These are phyloP conservation scores for Netelia virgata DNA, from an alignment of 2,888 invertebrate species.

Conservation along the genomic window DNA sequence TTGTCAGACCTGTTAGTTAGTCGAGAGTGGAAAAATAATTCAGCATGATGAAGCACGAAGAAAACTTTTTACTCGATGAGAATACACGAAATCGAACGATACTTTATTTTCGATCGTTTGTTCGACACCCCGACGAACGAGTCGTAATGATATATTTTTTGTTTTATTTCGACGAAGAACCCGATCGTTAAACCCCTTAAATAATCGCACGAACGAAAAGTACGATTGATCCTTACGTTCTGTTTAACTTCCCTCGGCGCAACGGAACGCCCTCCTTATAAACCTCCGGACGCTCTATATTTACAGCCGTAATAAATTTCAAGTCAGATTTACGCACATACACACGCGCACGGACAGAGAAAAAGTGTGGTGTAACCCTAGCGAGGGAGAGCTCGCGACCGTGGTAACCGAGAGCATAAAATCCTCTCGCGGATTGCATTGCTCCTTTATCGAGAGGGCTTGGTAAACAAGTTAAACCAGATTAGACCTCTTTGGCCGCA, in stretches of 20 bases:
- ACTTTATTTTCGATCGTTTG: neutral
- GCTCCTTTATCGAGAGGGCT: conserved; percentile 78
- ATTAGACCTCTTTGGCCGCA: conserved; percentile 74
- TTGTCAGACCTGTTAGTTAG: neutral
- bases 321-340: conserved; percentile 72
- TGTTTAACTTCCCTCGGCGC: conserved; percentile 41
- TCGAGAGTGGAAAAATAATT: neutral
- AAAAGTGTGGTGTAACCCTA: conserved; percentile 18
- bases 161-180: neutral
- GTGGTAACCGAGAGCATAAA: conserved; percentile 62
- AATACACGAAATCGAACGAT: neutral
- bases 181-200: conserved; percentile 24
- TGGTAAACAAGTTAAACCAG: conserved; percentile 82
- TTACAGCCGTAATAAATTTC: conserved; percentile 79
- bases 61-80: neutral
- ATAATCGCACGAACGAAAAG: conserved; percentile 19
- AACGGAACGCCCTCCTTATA: conserved; percentile 46
- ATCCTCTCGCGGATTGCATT: conserved; percentile 73
- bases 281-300: conserved; percentile 69
- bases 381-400: conserved; percentile 21
- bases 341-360: neutral
- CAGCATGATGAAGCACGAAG: neutral
- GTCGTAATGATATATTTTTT: conserved; percentile 12
- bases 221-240: conserved; percentile 43
- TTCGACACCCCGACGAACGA: conserved; percentile 1